These are phyloP conservation scores for Telmatherina bonti DNA, from an alignment of 2,797 vertebrate species.

Conservation along the genomic window DNA sequence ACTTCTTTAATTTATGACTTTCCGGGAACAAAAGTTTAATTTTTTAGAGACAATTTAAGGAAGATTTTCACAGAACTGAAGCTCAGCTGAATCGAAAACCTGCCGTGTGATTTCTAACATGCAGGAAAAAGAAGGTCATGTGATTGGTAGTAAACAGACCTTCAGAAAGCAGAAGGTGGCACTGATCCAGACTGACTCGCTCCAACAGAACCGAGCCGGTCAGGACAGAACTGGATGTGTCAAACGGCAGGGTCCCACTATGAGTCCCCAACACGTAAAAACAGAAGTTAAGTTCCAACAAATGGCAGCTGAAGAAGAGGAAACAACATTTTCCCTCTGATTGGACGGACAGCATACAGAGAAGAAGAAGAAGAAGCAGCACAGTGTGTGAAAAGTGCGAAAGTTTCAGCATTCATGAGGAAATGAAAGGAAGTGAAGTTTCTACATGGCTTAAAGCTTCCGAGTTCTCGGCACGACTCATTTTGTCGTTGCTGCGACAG, in stretches of 20 bases:
- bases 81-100: not conserved
- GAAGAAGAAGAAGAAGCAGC: conserved; percentile 60
- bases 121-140: conserved; percentile 11
- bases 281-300: conserved; percentile 4
- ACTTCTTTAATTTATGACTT: too few species aligned
- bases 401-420: conserved; percentile 64
- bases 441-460: conserved; percentile 83
- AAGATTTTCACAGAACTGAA: conserved; percentile 1
- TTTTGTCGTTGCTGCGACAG: conserved; percentile 53
- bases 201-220: conserved; percentile 1
- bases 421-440: conserved; percentile 66
- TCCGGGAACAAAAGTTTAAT: too few species aligned
- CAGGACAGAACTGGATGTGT: not conserved
- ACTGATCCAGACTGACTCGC: not conserved
- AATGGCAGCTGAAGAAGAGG: conserved; percentile 26
- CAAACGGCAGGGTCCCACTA: conserved; percentile 30
- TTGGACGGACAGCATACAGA: conserved; percentile 54
- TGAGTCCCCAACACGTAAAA: not conserved
- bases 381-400: conserved; percentile 68
- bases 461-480: conserved; percentile 72
- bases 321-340: conserved; percentile 31
- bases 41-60: not conserved
- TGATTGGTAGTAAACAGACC: not conserved
- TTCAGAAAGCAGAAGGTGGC: not conserved
- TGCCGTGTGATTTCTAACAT: not conserved